These are phyloP conservation scores for Trematomus loennbergii DNA, from an alignment of 2,113 vertebrate genomes.

Conservation along the genomic window DNA sequence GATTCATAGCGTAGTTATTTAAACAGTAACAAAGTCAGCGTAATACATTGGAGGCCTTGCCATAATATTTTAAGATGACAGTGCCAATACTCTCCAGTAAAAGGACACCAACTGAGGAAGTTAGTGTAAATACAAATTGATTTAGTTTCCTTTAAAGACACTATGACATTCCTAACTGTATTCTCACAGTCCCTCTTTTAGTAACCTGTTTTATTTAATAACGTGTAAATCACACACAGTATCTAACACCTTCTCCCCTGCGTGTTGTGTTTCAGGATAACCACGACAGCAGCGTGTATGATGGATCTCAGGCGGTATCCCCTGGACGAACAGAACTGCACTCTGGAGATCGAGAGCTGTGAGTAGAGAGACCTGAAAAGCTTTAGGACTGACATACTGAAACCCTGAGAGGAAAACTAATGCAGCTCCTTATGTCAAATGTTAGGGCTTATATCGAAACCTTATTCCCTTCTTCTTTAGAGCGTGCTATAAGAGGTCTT, in stretches of 20 bases:
- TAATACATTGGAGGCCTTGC: constrained; percentile 16
- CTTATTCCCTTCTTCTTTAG: too few relatives aligned
- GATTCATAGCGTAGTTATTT: constrained; percentile 32
- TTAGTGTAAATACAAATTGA: constrained; percentile 35
- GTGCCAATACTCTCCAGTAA: constrained; percentile 44
- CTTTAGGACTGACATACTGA: background rate
- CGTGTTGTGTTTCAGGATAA: constrained; percentile 86
- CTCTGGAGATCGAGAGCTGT: constrained; percentile 97
- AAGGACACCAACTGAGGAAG: constrained; percentile 31
- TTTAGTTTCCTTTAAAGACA: constrained; percentile 44
- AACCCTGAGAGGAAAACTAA: constrained; percentile 2
- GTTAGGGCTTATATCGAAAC: background rate
- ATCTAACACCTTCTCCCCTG: constrained; percentile 21
- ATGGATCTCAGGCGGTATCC: constrained; percentile 95
- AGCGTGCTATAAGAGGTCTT: too few relatives aligned
- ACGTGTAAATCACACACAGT: constrained; percentile 21
- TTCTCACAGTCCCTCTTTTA: constrained; percentile 10
- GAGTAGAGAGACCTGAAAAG: constrained; percentile 79
- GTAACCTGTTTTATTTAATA: constrained; percentile 15
- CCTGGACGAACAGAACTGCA: constrained; percentile 96
- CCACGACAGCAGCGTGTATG: constrained; percentile 95
- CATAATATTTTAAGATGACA: constrained; percentile 48
- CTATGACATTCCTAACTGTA: constrained; percentile 29
- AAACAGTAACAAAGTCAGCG: constrained; percentile 46
- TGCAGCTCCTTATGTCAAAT: constrained; percentile 14